Percentiles rank a stretch among this genome's conserved stretches.
phyloP scores from a whole-genome alignment of 2,888 invertebrate species.

The Bursaphelenchus okinawaensis region DNA sequence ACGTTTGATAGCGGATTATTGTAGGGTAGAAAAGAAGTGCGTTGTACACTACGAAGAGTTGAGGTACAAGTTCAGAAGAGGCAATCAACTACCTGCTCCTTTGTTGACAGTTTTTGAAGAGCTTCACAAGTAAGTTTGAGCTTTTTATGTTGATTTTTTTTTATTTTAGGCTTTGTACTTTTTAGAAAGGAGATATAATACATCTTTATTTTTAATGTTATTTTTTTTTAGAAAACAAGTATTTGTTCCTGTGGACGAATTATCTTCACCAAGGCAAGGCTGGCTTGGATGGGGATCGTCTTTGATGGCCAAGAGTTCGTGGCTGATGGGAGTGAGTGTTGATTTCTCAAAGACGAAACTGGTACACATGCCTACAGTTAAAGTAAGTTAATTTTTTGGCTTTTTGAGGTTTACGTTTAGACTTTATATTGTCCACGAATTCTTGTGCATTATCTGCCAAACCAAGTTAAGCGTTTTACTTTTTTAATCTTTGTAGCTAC shows the following conservation, averaged over 20 bases:
- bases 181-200: not conserved
- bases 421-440: too few relatives aligned
- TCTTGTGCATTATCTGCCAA: not conserved
- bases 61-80: constrained; percentile 43
- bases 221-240: constrained; percentile 7
- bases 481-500: too few relatives aligned
- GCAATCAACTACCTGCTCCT: constrained; percentile 41
- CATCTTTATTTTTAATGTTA: not conserved
- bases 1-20: constrained; percentile 34
- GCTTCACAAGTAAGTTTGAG: constrained; percentile 34
- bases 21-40: constrained; percentile 36
- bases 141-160: too few relatives aligned
- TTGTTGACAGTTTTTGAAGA: constrained; percentile 39
- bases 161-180: constrained; percentile 2
- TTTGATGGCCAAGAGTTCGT: constrained; percentile 19
- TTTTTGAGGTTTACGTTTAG: too few relatives aligned
- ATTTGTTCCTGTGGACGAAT: constrained; percentile 12
- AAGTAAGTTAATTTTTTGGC: constrained; percentile 22
- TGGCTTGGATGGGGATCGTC: constrained; percentile 28
- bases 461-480: not conserved
- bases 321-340: constrained; percentile 14
- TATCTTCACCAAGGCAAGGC: constrained; percentile 20
- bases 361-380: constrained; percentile 27
- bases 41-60: constrained; percentile 33
- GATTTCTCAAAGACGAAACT: constrained; percentile 14